These are phyloP conservation scores for Vulpes lagopus DNA, from an alignment of 2,113 vertebrate genomes.

Conservation along the genomic window DNA sequence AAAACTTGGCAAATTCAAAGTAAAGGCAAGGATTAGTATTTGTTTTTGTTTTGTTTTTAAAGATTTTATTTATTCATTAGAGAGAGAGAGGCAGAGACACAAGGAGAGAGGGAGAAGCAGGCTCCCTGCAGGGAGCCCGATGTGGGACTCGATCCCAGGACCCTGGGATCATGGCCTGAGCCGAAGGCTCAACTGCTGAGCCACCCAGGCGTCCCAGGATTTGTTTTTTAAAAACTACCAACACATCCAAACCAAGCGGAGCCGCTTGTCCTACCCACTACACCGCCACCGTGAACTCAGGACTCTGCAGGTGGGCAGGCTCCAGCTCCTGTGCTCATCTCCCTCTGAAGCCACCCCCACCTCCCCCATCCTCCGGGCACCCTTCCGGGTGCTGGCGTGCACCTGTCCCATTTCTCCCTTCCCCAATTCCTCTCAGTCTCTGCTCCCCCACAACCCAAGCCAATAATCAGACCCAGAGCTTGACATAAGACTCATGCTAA, in stretches of 20 bases:
- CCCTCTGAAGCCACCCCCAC: background rate
- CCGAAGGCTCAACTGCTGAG: too few species aligned
- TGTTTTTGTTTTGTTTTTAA: background rate
- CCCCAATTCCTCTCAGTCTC: background rate
- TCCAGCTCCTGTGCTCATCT: fast-evolving
- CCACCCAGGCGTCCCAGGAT: too few species aligned
- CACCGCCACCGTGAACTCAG: fast-evolving
- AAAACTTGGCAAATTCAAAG: background rate
- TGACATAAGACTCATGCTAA: background rate
- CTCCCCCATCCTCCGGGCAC: background rate
- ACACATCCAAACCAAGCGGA: slow-evolving; percentile 35
- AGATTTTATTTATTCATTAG: too few species aligned
- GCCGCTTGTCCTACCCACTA: slow-evolving; percentile 50
- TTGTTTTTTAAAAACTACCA: background rate
- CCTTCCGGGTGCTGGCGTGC: too few species aligned
- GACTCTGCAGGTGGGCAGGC: background rate
- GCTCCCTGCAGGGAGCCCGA: too few species aligned
- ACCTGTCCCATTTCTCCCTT: background rate
- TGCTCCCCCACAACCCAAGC: background rate
- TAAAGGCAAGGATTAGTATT: background rate
- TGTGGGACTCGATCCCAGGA: too few species aligned
- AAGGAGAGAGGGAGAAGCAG: too few species aligned
- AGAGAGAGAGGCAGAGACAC: too few species aligned
- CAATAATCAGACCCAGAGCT: background rate
- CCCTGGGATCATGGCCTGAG: too few species aligned